These are phyloP conservation scores for Branchipolynoe longqiensis DNA, from an alignment of 2,888 invertebrate species.

Conservation along the genomic window DNA sequence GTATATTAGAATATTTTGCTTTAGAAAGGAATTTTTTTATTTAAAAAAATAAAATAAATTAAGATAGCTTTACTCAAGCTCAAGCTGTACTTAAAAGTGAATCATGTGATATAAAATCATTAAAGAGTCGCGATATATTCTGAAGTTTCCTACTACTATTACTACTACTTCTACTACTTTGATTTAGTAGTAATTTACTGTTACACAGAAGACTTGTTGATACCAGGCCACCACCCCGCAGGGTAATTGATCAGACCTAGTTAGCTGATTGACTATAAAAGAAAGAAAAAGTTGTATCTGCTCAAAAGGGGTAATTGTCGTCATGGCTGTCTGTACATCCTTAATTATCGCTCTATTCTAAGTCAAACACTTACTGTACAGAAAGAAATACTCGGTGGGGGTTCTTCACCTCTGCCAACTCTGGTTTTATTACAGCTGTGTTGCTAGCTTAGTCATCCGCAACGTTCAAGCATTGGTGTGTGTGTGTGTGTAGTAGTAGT, in stretches of 20 bases:
- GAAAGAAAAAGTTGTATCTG: neutral
- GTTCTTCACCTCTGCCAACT: slow-evolving; percentile 2
- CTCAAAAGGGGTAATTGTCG: slow-evolving; percentile 4
- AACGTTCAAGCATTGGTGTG: neutral
- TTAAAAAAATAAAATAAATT: no score
- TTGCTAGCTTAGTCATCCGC: slow-evolving; percentile 20
- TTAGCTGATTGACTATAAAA: slow-evolving; percentile 22
- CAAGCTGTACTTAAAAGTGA: slow-evolving; percentile 12
- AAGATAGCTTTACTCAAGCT: neutral
- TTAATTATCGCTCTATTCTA: slow-evolving; percentile 29
- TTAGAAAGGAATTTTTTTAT: no score
- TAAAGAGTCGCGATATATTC: neutral
- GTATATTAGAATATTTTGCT: no score
- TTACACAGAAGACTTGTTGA: no score
- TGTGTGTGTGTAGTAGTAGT: no score
- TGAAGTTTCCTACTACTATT: neutral
- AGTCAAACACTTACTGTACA: slow-evolving; percentile 26
- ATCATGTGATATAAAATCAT: slow-evolving; percentile 25
- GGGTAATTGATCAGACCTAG: no score
- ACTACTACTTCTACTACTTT: no score
- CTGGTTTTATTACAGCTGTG: neutral
- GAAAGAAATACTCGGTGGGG: slow-evolving; percentile 12
- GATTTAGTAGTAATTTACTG: no score
- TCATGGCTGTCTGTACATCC: slow-evolving; percentile 15
- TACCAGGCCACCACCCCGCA: no score